Base-by-base conservation (phyloP, 2,888 invertebrate species). In the Galerucella nymphaeae region DNA sequence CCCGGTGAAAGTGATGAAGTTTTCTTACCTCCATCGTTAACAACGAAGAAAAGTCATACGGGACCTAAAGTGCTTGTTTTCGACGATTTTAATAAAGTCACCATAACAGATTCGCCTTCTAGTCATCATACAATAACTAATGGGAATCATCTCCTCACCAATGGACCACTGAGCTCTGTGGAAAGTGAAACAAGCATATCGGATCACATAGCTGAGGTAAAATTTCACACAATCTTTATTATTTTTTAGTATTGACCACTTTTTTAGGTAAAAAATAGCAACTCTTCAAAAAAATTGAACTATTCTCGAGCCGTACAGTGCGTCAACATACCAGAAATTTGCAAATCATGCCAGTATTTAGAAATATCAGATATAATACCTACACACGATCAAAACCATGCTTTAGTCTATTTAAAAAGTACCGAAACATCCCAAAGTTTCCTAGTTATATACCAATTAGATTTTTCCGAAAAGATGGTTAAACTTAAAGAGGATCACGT, bases 331-430 rank as follows among this genome's bases (percentile, higher is more conserved):
- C 91, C 91, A 14, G 79, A 87, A 6, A 86, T 86, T 69, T 85
- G 90, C 73, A 88, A 87, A 74, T 84, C 88, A 20, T 85, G 85
- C 42, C 53, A 66, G 41, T 65, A 71, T 50, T 85, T 90, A 61
- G 88, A 87, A 80, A 88, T 92, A 16, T 89, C 90, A 0, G 91
- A 92, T 79, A 89, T 94, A 58, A 82, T 92, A 72, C 92, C 93
- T 0, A 92, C 92, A 0, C 90, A 90, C 75, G 93, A 93, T 82
- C 91, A 92, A 75, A 89, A 89, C 74, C 92, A 93, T 83, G 82
- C 94, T 69, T 85, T 94, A 61, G 91, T 93, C 0, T 89, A 91
- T 2, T 84, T 91, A 66, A 84, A 82, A 71, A 82, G 84, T 71
- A 61, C 68, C 18, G 70, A 73, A n/a, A 77, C 80, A 58, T 79